These are phyloP conservation scores for Macrochelys suwanniensis DNA, from an alignment of 2,797 vertebrate species.

Conservation along the genomic window DNA sequence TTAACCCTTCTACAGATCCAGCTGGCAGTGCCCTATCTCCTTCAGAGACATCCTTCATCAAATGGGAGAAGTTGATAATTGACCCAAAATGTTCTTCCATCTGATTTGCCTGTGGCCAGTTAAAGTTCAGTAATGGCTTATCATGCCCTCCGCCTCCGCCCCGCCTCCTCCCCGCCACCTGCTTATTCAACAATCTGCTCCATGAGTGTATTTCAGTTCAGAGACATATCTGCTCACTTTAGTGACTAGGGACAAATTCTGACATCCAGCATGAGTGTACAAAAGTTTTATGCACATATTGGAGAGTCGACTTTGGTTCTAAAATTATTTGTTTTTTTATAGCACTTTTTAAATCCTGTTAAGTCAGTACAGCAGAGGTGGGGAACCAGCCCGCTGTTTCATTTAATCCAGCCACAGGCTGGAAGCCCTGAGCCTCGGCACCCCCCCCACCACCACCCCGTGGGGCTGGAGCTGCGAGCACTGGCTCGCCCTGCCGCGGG, in stretches of 20 bases:
- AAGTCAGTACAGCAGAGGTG: not conserved
- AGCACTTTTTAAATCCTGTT: not conserved
- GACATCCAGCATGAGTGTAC: not conserved
- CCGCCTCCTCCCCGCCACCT: too few relatives aligned
- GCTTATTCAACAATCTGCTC: not conserved
- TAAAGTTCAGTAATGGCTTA: not conserved
- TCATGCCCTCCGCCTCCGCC: too few relatives aligned
- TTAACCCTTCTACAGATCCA: not conserved
- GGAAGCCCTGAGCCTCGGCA: too few relatives aligned
- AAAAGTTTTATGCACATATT: not conserved
- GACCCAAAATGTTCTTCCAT: not conserved
- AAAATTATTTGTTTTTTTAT: not conserved
- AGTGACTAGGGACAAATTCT: not conserved
- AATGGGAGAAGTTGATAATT: not conserved
- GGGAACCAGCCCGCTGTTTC: too few relatives aligned
- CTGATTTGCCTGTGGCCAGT: not conserved
- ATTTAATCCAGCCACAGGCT: too few relatives aligned
- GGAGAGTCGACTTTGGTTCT: not conserved
- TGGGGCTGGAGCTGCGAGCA: too few relatives aligned
- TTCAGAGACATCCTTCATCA: not conserved
- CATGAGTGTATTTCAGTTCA: not conserved
- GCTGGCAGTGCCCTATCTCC: accelerated
- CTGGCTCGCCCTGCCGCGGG: too few relatives aligned
- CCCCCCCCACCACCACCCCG: too few relatives aligned
- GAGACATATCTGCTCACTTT: not conserved